These are phyloP conservation scores for Ictalurus furcatus DNA, from an alignment of 2,113 vertebrate species.

Conservation along the genomic window DNA sequence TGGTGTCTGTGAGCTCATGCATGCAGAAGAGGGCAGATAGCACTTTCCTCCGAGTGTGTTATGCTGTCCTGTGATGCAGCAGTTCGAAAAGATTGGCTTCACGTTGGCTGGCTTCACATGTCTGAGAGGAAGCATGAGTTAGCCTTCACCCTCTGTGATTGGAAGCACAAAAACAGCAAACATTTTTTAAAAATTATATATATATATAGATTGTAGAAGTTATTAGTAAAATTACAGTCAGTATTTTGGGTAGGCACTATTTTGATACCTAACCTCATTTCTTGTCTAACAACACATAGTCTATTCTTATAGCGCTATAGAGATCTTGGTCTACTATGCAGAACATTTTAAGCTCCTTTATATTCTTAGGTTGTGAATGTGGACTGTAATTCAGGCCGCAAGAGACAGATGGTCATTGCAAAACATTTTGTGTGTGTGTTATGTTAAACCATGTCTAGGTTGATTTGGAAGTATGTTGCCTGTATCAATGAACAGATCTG, in stretches of 20 bases:
- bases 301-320: neutral
- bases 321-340: neutral
- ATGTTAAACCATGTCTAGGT: neutral
- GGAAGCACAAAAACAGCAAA: neutral
- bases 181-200: neutral
- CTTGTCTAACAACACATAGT: neutral
- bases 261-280: neutral
- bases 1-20: neutral
- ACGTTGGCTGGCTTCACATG: neutral
- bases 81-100: neutral
- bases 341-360: neutral
- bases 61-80: neutral
- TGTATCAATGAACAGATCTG: neutral
- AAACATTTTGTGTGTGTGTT: neutral
- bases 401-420: neutral
- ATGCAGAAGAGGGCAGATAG: neutral
- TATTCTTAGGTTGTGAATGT: neutral
- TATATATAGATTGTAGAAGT: no score
- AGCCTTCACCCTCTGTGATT: neutral
- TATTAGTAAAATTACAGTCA: neutral
- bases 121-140: neutral
- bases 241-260: no score
- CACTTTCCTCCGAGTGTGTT: neutral
- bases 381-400: neutral
- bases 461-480: neutral